phyloP scores from a whole-genome alignment of 2,113 vertebrate species.

The Columbina picui region DNA sequence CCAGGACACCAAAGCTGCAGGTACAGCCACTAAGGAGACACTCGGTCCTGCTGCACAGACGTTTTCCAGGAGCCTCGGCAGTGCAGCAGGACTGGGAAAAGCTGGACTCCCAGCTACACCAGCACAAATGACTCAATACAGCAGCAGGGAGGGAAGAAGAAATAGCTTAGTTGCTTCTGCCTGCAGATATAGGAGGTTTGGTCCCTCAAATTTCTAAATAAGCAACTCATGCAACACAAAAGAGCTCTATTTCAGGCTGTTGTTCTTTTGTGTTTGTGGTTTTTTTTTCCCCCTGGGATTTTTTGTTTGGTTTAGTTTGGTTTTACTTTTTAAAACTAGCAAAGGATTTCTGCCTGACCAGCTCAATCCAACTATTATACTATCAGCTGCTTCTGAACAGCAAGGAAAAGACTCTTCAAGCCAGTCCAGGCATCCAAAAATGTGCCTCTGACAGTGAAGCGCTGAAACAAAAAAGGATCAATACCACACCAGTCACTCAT shows the following conservation, averaged over 20 bases:
- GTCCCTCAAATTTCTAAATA: neutral
- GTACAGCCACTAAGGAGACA: neutral
- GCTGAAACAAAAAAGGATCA: constrained; percentile 31
- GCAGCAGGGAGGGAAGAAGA: neutral
- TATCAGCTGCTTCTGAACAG: neutral
- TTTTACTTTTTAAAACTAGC: neutral
- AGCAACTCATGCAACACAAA: neutral
- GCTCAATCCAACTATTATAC: neutral
- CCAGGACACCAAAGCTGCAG: neutral
- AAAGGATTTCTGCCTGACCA: neutral
- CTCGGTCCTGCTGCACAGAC: neutral
- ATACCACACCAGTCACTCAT: neutral
- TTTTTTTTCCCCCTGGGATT: neutral
- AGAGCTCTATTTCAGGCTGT: neutral
- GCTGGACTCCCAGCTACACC: neutral
- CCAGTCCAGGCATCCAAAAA: neutral
- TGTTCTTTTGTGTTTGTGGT: neutral
- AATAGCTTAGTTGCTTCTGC: neutral
- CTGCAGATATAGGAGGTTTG: neutral
- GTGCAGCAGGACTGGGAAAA: neutral
- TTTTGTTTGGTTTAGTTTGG: neutral
- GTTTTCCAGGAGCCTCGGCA: neutral
- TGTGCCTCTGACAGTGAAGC: neutral
- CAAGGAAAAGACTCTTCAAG: neutral
- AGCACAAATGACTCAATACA: neutral